Conservation (phyloP, 1,140 invertebrate species). For the Archegozetes longisetosus region DNA sequence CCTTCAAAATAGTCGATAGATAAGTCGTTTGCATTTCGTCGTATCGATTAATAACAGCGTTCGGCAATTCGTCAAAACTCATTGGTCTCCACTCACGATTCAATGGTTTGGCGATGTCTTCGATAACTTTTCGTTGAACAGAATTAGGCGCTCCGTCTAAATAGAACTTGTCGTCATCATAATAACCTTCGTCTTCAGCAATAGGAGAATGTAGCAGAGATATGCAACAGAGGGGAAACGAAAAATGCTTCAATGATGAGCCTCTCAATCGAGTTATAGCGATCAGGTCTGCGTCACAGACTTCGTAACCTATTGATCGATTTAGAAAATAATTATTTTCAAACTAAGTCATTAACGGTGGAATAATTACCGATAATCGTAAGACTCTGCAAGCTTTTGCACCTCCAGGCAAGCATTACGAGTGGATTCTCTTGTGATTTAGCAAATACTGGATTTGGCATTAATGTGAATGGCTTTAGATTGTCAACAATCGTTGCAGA, state of each 20-base stretch:
- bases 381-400: constrained; percentile 45
- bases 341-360: background rate
- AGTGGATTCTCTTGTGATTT: constrained; percentile 42
- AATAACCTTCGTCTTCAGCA: constrained; percentile 3
- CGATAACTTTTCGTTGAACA: background rate
- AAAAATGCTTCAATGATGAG: constrained; percentile 39
- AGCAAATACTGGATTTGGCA: constrained; percentile 25
- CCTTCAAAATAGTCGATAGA: background rate
- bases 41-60: constrained; percentile 9
- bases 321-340: background rate
- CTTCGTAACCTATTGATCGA: constrained; percentile 39
- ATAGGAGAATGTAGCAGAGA: constrained; percentile 13
- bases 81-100: constrained; percentile 15
- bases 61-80: constrained; percentile 11
- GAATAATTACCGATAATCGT: constrained; percentile 38
- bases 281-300: constrained; percentile 44
- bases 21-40: background rate
- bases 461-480: constrained; percentile 25
- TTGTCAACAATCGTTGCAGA: constrained; percentile 56
- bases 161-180: background rate
- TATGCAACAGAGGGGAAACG: constrained; percentile 39
- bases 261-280: constrained; percentile 48
- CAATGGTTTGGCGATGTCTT: constrained; percentile 10
- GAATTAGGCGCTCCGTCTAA: background rate
- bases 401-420: constrained; percentile 57